A percentile compares a stretch with the other conserved stretches of the same genome.
Conservation (phyloP, 2,113 vertebrate genomes). For the Chaetura pelagica region DNA sequence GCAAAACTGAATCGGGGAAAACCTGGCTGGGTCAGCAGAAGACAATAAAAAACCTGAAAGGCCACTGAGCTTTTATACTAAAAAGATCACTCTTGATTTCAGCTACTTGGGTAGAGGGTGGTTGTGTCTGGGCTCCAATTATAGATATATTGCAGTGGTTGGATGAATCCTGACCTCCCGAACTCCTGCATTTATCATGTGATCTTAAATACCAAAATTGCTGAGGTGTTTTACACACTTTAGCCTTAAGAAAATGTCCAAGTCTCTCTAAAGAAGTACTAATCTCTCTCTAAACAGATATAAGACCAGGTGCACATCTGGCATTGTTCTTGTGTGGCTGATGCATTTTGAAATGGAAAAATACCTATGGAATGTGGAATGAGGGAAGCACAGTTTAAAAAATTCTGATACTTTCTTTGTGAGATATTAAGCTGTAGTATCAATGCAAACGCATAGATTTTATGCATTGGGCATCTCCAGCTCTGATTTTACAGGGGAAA, state of each 20-base stretch:
- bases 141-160: neutral
- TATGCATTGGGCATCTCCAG: neutral
- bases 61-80: neutral
- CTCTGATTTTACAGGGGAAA: neutral
- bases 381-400: neutral
- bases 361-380: neutral
- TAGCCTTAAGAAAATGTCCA: neutral
- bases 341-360: neutral
- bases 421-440: neutral
- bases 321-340: neutral
- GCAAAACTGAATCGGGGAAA: neutral
- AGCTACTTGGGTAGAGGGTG: neutral
- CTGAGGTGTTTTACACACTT: neutral
- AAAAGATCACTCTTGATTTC: neutral
- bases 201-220: neutral
- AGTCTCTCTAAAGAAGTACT: neutral
- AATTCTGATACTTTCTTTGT: neutral
- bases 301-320: neutral
- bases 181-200: neutral
- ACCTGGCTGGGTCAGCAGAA: neutral
- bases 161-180: neutral
- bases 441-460: neutral
- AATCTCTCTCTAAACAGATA: neutral
- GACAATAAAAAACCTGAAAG: neutral
- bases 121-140: neutral